Base-by-base conservation (phyloP, 2,888 invertebrate species). In the Erebia palarica region DNA sequence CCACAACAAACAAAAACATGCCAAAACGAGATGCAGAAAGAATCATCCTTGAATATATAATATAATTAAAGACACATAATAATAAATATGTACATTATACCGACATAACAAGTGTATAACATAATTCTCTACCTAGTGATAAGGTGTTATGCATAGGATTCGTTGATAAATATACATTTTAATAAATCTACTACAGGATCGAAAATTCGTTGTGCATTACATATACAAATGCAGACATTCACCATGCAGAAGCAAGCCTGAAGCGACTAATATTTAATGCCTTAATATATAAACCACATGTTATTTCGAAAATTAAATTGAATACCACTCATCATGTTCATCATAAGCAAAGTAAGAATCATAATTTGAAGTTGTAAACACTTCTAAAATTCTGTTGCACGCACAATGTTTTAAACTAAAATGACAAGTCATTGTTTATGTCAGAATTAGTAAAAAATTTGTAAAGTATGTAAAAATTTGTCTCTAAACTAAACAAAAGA, bases 221-320 rank as follows among this genome's bases (percentile, higher is more conserved):
- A 58, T 68, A 73, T 76, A 81, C 69, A 76, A 79, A 79, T 78
- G 77, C 78, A 76, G 77, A 76, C 75, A 79, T 76, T 80, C 80
- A 81, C 78, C 84, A 85, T 86, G 87, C 88, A 81, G 79, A 88
- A 88, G 89, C 90, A 87, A 86, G 89, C 88, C 79, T 78, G 80
- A 86, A 86, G 89, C 89, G 73, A 75, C 67, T 69, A 64, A 65
- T 61, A 68, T 58, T 57, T 65, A 65, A 69, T 59, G 65, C 67
- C 72, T 69, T 69, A 64, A 78, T 74, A 75, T 73, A 77, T 75
- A 65, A 74, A 75, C 36, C 69, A 65, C 51, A 68, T 21, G 51
- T 66, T 55, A 49, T 65, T 49, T 27, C 53, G 55, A 55, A 18
- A 44, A 57, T n/a, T 11, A 14, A 57, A 49, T n/a, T 42, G 51